These are phyloP conservation scores for Poeciliopsis infans DNA, from an alignment of 2,797 vertebrate genomes.

Conservation along the genomic window DNA sequence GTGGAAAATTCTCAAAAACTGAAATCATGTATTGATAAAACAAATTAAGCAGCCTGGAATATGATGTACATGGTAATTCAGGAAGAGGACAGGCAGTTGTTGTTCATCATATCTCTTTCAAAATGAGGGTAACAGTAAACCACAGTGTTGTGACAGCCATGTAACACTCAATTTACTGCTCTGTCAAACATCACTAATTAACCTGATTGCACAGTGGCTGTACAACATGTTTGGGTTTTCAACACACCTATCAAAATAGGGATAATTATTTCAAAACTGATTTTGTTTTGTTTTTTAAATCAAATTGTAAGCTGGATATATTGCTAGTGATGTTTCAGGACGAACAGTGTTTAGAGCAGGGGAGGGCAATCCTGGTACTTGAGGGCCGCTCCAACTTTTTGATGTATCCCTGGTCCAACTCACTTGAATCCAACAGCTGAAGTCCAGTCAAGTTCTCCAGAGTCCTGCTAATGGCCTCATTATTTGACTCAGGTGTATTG, in stretches of 20 bases:
- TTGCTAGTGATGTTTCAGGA: background rate
- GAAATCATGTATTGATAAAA: conserved; percentile 14
- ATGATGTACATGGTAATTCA: conserved; percentile 22
- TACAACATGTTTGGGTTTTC: conserved; percentile 4
- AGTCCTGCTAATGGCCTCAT: too few relatives aligned
- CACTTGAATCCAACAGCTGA: too few relatives aligned
- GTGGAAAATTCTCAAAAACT: background rate
- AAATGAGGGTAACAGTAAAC: conserved; percentile 44
- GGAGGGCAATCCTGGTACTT: too few relatives aligned
- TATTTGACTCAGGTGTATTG: too few relatives aligned
- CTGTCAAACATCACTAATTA: conserved; percentile 46
- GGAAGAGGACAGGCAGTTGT: conserved; percentile 45
- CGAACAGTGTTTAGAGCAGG: background rate
- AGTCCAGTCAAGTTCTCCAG: too few relatives aligned
- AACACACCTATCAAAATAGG: background rate
- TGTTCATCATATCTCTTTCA: conserved; percentile 37
- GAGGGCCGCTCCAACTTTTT: too few relatives aligned
- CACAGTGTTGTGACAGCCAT: conserved; percentile 43
- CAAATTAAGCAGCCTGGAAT: conserved; percentile 5
- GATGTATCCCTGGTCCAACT: too few relatives aligned
- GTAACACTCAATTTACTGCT: conserved; percentile 50
- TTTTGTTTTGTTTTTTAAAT: too few relatives aligned
- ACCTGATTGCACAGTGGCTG: conserved; percentile 21
- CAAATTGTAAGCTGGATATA: background rate
- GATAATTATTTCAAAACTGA: background rate